Base-by-base conservation (phyloP, 1,140 invertebrate genomes). In the Sogatella furcifera region DNA sequence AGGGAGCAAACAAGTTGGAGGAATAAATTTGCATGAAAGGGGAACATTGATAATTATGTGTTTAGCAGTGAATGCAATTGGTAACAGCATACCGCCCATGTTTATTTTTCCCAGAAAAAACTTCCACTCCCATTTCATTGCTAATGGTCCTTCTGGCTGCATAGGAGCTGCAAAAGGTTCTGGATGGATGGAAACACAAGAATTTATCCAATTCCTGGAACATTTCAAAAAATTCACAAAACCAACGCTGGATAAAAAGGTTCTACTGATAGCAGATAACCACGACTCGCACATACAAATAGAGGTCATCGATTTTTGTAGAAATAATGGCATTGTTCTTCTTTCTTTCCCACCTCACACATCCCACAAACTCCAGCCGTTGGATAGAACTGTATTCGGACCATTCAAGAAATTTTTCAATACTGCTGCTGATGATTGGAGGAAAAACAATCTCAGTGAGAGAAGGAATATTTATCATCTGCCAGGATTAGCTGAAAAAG, bases 331-430 rank as follows among this genome's bases (percentile, higher is more conserved):
- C 0, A 68, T 71, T 17, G 49, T 66, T 9, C n/a, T 75, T 43
- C 59, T 75, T 17, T 70, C 72, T 13, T 69, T 70, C 17, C 67
- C 67, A n/a, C 68, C 67, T 5, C 68, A 72, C 34, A 70, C 65
- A 55, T 64, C 59, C 10, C 67, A 70, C 42, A 73, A 71, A 61
- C 63, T 77, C 2, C 74, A 78, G 61, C 74, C 73, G 15, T 61
- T 76, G 5, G 73, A 76, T 64, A 43, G 66, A 41, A 67, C 68
- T 44, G 73, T 71, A 22, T 72, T 64, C 63, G 71, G 69, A 4
- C 69, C 72, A 38, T 70, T 76, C 4, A 75, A 75, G 57, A 58
- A 52, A 0, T 62, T 62, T 71, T 72, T 72, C 65, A 81, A 81
- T 77, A 60, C 76, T 78, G 62, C 67, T 24, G 57, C 60, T 46